phyloP scores from a whole-genome alignment of 2,797 vertebrate genomes.

The Periparus ater region DNA sequence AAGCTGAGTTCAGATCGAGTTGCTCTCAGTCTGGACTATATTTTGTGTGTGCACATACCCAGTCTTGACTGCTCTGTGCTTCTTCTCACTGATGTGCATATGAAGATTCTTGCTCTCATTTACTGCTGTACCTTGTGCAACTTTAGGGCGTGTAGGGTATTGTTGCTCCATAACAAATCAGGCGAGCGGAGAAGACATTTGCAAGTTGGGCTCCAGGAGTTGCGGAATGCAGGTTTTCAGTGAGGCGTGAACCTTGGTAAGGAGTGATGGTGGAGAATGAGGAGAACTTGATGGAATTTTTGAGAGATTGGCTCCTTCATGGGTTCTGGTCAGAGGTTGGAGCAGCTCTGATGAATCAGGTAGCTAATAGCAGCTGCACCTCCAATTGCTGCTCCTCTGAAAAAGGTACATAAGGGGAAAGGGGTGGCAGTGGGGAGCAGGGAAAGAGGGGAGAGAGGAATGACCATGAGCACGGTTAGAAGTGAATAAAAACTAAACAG shows the following conservation, averaged over 20 bases:
- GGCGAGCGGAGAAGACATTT: not conserved
- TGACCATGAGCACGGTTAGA: not conserved
- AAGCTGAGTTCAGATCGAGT: not conserved
- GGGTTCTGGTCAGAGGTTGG: not conserved
- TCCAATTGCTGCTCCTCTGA: not conserved
- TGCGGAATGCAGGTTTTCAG: not conserved
- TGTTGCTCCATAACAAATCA: not conserved
- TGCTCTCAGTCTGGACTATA: not conserved
- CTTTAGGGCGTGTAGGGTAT: accelerated
- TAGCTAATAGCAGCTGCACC: not conserved
- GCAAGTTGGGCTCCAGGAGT: not conserved
- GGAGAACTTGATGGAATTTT: not conserved
- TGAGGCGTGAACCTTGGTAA: not conserved
- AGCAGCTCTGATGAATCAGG: not conserved
- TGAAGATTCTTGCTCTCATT: not conserved
- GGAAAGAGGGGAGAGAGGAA: not conserved
- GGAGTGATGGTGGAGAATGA: not conserved
- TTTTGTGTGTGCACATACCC: not conserved
- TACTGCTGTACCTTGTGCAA: not conserved
- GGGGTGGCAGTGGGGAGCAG: not conserved
- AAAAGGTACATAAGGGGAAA: not conserved
- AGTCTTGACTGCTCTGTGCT: not conserved
- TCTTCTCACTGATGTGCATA: not conserved
- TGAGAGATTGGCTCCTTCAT: not conserved
- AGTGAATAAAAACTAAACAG: not conserved